Evolutionary conservation across 1,140 invertebrate species (phyloP), one percentile per base, ranked within the genome.

Genomic region (Aphis craccivora): DNA sequence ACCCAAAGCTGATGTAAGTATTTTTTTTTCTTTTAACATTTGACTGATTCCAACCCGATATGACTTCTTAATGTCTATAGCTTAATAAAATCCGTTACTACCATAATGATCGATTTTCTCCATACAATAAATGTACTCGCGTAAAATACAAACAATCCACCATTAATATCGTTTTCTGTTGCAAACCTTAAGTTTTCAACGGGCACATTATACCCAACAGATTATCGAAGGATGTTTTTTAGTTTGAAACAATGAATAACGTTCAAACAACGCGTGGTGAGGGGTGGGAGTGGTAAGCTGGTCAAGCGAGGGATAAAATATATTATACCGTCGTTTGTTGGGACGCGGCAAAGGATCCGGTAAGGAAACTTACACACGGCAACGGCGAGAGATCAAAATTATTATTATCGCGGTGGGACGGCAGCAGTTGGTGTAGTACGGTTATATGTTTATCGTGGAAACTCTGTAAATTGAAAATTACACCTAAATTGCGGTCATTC

Each of bases 1-100:
- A 95, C 97, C 97, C 22, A 96, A 96, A 35, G 96, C 97, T 88
- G 97, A 97, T 95, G 97, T 97, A 95, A 95, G 95, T 94, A 9
- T n/a, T 86, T 86, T 14, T 86, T 22, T 25, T 43, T 25, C 40
- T 0, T 7, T 14, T 30, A 43, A 14, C 37, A 45, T 43, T 86
- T 40, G 23, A 86, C 11, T 25, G 4, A 86, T 83, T 22, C 81
- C 20, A 23, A 3, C 22, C 1, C 7, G 30, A 76, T 14, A 18
- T 76, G 11, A 76, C 60, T 76, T n/a, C 48, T n/a, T 35, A n/a
- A 76, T 4, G n/a, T n/a, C 11, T n/a, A n/a, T n/a, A n/a, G 4
- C n/a, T 25, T 43, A 43, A 51, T 51, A 40, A 40, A 25, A 25
- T 40, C 23, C 23, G 23, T 25, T 43, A 22, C 25, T n/a, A 60